These are phyloP conservation scores for Phaonia tiefii DNA, from an alignment of 2,888 invertebrate species.

Conservation along the genomic window DNA sequence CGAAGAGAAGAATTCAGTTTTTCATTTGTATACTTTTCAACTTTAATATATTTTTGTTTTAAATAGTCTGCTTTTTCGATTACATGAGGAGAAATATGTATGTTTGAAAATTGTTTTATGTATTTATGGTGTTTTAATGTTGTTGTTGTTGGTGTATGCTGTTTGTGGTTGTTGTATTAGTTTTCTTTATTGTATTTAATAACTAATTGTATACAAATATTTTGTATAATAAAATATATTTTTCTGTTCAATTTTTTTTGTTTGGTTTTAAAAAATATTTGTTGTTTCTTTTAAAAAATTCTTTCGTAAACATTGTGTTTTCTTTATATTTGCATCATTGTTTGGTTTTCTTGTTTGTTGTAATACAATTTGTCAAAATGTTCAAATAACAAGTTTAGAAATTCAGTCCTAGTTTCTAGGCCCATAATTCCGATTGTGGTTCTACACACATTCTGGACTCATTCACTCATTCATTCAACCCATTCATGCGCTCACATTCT, in stretches of 20 bases:
- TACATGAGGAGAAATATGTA: conserved; percentile 56
- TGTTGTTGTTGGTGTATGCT: conserved; percentile 17
- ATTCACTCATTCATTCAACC: conserved; percentile 41
- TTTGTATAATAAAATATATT: conserved; percentile 67
- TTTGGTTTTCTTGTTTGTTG: no score
- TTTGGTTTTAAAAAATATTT: not conserved
- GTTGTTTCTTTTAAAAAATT: conserved; percentile 57
- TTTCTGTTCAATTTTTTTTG: conserved; percentile 16
- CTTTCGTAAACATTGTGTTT: conserved; percentile 60
- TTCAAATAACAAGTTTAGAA: conserved; percentile 64
- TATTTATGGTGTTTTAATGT: not conserved
- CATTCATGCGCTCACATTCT: not conserved
- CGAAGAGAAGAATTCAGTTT: conserved; percentile 72
- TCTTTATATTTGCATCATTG: conserved; percentile 1
- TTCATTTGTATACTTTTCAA: conserved; percentile 64
- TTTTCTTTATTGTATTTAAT: conserved; percentile 50
- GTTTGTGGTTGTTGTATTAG: conserved; percentile 21
- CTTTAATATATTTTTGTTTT: conserved; percentile 69
- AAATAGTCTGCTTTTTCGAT: conserved; percentile 45
- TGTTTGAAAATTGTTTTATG: conserved; percentile 67
- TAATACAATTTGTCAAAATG: conserved; percentile 49
- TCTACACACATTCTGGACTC: conserved; percentile 62
- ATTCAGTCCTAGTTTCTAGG: conserved; percentile 57
- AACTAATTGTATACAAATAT: conserved; percentile 67
- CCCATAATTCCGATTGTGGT: conserved; percentile 36